Base-by-base conservation (phyloP, 2,888 invertebrate genomes). In the Melitaea athalia region DNA sequence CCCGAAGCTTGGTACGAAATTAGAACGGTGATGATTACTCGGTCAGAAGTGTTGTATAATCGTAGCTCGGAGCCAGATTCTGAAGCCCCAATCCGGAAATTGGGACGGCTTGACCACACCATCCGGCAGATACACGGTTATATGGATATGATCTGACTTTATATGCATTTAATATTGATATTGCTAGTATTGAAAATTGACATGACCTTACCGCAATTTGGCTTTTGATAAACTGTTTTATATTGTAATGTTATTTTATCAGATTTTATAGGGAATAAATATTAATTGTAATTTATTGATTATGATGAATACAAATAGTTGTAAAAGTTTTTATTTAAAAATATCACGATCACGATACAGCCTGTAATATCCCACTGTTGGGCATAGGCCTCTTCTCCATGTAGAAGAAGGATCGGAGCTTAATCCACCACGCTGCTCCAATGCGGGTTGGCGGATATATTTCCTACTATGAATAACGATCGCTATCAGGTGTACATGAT, bases 71-170 rank as follows among this genome's bases (percentile, higher is more conserved):
- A 69, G 63, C 68, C 65, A 60, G 69, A 59, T 7, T 38, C 38
- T 15, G 64, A 66, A 69, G 63, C 68, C 65, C 57, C 67, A 59
- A 33, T 73, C 80, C 86, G 88, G 88, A 88, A 87, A 88, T 88
- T 87, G 86, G 82, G 78, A 78, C 78, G 78, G 81, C 81, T 80
- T 77, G 78, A 77, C 80, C 81, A 76, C 77, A 71, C 75, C 77
- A 77, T 78, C 76, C 79, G 73, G 77, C 61, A 49, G 61, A 42
- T 33, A 17, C 6, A n/a, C 53, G 31, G 14, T 33, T 38, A 42
- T 61, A 55, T 62, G 53, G n/a, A 67, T 67, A 67, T 55, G 17
- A 24, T 14, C n/a, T 3, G 31, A 55, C 55, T 33, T 38, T 42
- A 42, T 57, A 47, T 45, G 53, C 66, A 67, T 61, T 65, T 67